A percentile compares a stretch with the other conserved stretches of the same genome.
Evolutionary conservation across 2,888 invertebrate species (phyloP).

Genomic region (Aradus depressus): DNA sequence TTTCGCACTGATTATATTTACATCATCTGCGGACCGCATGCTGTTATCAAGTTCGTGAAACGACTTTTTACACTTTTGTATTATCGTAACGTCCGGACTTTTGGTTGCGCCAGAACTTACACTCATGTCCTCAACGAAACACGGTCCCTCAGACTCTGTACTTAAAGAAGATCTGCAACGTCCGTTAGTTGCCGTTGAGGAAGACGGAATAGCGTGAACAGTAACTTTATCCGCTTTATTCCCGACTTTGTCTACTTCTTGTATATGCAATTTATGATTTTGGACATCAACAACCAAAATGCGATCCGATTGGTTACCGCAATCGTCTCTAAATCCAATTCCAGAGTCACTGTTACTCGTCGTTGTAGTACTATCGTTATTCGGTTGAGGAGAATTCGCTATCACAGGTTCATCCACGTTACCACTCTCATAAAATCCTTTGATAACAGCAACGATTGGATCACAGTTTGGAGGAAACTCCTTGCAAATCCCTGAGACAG

Average conservation of each 20-base stretch:
- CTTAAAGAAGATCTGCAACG: conserved; percentile 33
- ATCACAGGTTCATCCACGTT: conserved; percentile 43
- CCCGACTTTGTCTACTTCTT: conserved; percentile 30
- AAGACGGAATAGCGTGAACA: conserved; percentile 56
- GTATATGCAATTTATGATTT: conserved; percentile 34
- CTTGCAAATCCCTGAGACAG: conserved; percentile 64
- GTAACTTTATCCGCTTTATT: conserved; percentile 40
- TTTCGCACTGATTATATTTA: conserved; percentile 45
- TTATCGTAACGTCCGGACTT: conserved; percentile 37
- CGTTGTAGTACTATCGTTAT: conserved; percentile 66
- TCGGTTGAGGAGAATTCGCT: conserved; percentile 74
- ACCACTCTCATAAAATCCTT: conserved; percentile 40
- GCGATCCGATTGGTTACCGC: conserved; percentile 68
- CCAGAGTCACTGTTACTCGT: conserved; percentile 93
- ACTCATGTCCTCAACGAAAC: conserved; percentile 32
- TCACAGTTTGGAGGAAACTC: conserved; percentile 83
- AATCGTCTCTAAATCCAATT: conserved; percentile 85
- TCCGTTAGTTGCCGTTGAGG: conserved; percentile 31
- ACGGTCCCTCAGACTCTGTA: conserved; percentile 31
- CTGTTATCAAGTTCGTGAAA: conserved; percentile 38
- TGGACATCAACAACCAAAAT: conserved; percentile 64
- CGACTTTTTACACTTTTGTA: conserved; percentile 20
- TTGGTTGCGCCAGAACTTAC: conserved; percentile 31
- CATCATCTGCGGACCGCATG: conserved; percentile 41
- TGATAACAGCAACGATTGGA: conserved; percentile 46